Evolutionary conservation across 2,113 vertebrate species (phyloP).

Genomic region (Phrynocephalus versicolor): DNA sequence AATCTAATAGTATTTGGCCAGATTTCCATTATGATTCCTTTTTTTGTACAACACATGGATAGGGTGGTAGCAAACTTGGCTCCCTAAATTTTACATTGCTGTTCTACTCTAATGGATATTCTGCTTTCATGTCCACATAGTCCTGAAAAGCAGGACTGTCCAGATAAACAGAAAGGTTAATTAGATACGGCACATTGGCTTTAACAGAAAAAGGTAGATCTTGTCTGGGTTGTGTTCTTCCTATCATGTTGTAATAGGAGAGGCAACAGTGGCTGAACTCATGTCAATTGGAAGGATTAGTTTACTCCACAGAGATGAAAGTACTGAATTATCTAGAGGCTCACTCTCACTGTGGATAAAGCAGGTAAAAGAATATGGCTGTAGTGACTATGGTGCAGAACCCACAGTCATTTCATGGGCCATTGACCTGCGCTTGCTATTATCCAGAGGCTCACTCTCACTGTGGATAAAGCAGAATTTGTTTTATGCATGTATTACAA

Average conservation of each 20-base stretch:
- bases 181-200: not conserved
- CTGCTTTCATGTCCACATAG: not conserved
- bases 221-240: conserved; percentile 37
- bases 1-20: too few species aligned
- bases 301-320: conserved; percentile 37
- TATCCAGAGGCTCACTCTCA: conserved; percentile 9
- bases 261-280: conserved; percentile 28
- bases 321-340: conserved; percentile 24
- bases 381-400: too few species aligned
- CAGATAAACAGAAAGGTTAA: conserved; percentile 56
- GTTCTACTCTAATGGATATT: conserved; percentile 33
- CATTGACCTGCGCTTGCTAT: too few species aligned
- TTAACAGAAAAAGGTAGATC: conserved; percentile 47
- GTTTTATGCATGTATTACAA: conserved; percentile 10
- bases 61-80: conserved; percentile 10
- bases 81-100: conserved; percentile 13
- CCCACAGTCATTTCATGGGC: too few species aligned
- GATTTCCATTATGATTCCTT: accelerated
- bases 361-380: too few species aligned
- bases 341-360: conserved; percentile 13
- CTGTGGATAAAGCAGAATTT: conserved; percentile 25
- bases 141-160: not conserved
- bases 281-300: conserved; percentile 22
- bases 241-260: conserved; percentile 33
- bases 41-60: not conserved